Conservation (phyloP, 2,888 invertebrate species). For the Folsomia manolachei region DNA sequence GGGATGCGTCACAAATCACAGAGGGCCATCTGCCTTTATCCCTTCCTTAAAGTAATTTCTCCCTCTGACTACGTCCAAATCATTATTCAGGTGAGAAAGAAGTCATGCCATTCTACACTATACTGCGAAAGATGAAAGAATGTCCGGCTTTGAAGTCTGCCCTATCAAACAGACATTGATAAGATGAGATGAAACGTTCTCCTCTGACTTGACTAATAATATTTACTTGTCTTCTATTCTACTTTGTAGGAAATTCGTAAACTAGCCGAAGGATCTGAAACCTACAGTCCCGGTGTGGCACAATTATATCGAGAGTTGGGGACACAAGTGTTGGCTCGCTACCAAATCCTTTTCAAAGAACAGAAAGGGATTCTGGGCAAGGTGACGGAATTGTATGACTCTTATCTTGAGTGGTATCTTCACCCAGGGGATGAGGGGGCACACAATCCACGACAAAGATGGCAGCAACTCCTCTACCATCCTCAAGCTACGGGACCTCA, state of each 20-base stretch:
- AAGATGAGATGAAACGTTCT: neutral
- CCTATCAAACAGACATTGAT: too few relatives aligned
- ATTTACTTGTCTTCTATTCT: constrained; percentile 4
- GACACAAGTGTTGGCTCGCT: constrained; percentile 65
- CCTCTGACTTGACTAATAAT: neutral
- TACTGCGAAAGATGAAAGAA: too few relatives aligned
- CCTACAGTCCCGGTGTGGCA: constrained; percentile 69
- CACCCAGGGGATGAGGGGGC: constrained; percentile 24
- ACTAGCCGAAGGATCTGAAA: constrained; percentile 73
- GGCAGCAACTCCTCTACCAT: constrained; percentile 65
- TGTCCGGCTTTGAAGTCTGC: too few relatives aligned
- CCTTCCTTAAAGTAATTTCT: constrained; percentile 67
- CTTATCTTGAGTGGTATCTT: constrained; percentile 67
- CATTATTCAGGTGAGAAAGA: constrained; percentile 55
- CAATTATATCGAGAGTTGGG: constrained; percentile 68
- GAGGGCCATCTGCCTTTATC: constrained; percentile 64
- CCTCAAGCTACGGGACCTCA: constrained; percentile 60
- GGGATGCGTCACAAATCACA: constrained; percentile 59
- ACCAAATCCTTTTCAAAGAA: constrained; percentile 66
- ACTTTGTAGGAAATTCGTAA: constrained; percentile 66
- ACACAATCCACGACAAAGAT: constrained; percentile 66
- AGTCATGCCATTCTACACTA: too few relatives aligned
- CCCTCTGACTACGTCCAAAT: constrained; percentile 56
- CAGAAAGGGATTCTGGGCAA: constrained; percentile 67
- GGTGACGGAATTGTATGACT: constrained; percentile 61